phyloP scores from a whole-genome alignment of 2,797 vertebrate genomes.

The Anas capensis region DNA sequence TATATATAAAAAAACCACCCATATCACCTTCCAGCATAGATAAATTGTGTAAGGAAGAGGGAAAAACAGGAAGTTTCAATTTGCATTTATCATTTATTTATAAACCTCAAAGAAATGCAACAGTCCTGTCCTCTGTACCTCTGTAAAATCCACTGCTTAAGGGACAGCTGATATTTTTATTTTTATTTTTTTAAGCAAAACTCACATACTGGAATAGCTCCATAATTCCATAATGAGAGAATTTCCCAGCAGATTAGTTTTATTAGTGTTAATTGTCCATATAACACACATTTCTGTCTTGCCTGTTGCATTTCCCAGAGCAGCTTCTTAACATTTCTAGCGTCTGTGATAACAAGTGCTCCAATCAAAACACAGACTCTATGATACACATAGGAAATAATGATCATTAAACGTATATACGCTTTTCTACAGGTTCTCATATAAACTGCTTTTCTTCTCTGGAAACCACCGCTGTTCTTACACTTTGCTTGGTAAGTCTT shows the following conservation, averaged over 20 bases:
- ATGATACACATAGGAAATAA: neutral
- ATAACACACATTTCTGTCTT: neutral
- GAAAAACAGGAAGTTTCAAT: neutral
- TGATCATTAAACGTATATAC: neutral
- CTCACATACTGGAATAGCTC: neutral
- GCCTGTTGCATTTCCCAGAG: neutral
- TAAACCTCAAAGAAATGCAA: neutral
- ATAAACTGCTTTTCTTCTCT: neutral
- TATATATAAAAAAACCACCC: neutral
- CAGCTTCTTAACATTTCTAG: neutral
- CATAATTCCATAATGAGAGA: neutral
- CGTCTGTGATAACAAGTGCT: neutral
- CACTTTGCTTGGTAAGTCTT: neutral
- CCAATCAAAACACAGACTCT: neutral
- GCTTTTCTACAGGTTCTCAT: neutral
- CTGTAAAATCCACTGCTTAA: neutral
- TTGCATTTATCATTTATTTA: constrained; percentile 26
- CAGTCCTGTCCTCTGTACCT: neutral
- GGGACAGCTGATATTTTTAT: neutral
- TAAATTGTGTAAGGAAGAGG: neutral
- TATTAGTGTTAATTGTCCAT: constrained; percentile 3
- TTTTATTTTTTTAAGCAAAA: neutral
- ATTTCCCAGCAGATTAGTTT: neutral
- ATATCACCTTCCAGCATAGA: neutral
- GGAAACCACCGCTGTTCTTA: neutral